Base-by-base conservation (phyloP, 2,797 vertebrate genomes). In the Pterois miles region DNA sequence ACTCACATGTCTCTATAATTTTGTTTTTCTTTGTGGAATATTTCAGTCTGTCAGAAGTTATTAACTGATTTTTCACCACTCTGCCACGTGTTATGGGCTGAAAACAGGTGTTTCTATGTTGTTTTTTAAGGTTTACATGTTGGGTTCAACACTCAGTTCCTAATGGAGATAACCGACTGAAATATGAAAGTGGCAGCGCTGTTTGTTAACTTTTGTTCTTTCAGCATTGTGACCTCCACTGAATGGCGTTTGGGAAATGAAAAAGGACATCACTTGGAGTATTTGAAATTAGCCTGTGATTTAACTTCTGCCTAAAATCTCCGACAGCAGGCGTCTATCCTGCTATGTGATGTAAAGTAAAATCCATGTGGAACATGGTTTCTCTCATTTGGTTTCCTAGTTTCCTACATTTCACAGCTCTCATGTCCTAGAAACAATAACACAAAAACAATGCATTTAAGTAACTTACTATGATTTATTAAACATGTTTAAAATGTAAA, bases 381-480 rank as follows among this genome's bases (percentile, higher is more conserved):
- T 38, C 27, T 31, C 20, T 27, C 12, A 18, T 38, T 48, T 29
- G 1, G 38, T 27, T n/a, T n/a, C n/a, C n/a, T n/a, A 22, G 4
- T 13, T 27, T 20, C 3, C 16, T 20, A 27, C 10, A 65, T 38
- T 18, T 52, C n/a, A 40, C 23, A 52, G 5, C 36, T 31, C 29
- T n/a, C 16, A 8, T n/a, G 4, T 33, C n/a, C 13, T 8, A 25
- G 13, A 29, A 65, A 57, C 18, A 23, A 54, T 12, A 33, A 65
- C 5, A 29, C 36, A 75, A 60, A 40, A 60, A 40, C 34, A 57
- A 56, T 23, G 1, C 4, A 5, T 40, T 56, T 14, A 22, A 6
- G 58, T 38, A 3, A 53, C 58, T 72, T 63, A 69, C 65, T 66
- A 63, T 13, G 13, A 81, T 94, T 94, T 92, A 94, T 94, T 94